These are phyloP conservation scores for Lordiphosa mommai DNA, from an alignment of 1,140 invertebrate genomes.

Conservation along the genomic window DNA sequence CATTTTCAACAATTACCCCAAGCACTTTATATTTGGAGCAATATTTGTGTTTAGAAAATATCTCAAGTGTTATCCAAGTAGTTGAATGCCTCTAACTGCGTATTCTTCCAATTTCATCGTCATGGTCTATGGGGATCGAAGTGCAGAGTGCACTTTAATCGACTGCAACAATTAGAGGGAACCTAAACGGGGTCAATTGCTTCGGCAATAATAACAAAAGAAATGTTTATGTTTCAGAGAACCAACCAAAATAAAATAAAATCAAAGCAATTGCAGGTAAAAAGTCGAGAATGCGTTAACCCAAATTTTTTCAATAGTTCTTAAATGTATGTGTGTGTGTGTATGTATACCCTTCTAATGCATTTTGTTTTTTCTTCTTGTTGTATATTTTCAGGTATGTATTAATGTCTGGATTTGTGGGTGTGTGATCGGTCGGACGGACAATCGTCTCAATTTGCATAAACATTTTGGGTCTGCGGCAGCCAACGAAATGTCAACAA, in stretches of 20 bases:
- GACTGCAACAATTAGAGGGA: conserved; percentile 11
- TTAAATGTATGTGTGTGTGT: conserved; percentile 3
- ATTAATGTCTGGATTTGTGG: conserved; percentile 24
- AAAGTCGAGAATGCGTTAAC: conserved; percentile 47
- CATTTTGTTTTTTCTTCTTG: conserved; percentile 29
- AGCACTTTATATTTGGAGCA: too few species aligned
- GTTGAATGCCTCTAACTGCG: conserved; percentile 30
- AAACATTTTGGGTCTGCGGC: conserved; percentile 32
- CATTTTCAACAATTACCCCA: too few species aligned
- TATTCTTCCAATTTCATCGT: conserved; percentile 51
- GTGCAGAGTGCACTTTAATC: conserved; percentile 7
- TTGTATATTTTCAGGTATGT: conserved; percentile 66
- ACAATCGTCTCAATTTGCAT: conserved; percentile 53
- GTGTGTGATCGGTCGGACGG: conserved; percentile 21
- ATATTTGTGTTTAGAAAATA: background rate
- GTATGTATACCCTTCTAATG: conserved; percentile 53
- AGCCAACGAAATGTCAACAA: conserved; percentile 65
- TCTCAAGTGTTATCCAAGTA: conserved; percentile 23
- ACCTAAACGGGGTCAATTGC: conserved; percentile 59
- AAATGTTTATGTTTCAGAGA: conserved; percentile 59
- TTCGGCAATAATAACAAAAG: conserved; percentile 5
- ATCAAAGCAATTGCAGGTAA: conserved; percentile 57
- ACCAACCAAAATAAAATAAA: conserved; percentile 9
- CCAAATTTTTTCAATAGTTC: conserved; percentile 34
- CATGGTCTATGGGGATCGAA: conserved; percentile 48